Base-by-base conservation (phyloP, 2,797 vertebrate genomes). In the Epinephelus awoara region DNA sequence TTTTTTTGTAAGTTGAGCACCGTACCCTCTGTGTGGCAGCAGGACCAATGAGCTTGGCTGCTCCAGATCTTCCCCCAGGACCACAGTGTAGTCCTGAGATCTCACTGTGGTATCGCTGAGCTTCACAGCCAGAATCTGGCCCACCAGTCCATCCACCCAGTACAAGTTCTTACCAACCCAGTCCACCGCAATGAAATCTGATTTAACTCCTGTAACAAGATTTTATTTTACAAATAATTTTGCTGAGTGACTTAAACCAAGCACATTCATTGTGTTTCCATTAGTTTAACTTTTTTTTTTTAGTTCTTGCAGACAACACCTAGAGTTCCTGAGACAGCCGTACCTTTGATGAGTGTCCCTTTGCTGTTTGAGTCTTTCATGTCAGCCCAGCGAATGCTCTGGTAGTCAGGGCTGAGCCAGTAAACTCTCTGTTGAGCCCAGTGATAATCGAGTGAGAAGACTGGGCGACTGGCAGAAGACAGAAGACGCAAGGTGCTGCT, bases 91-190 rank as follows among this genome's bases (percentile, higher is more conserved):
- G 72, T 97, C 94, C 23, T 95, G 89, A 44, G 86, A 91, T 57
- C 88, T 95, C 61, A 93, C 89, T 58, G 94, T 93, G 62, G 59
- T 13, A 40, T 90, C 70, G 14, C 91, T 86, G 68, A 98, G 87
- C 15, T 81, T 93, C 74, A 95, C 94, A 2, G 96, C 97, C 84
- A 97, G 85, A 87, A 99, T 97, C 88, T 96, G 96, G 1, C 96
- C 96, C 54, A 95, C 94, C 17, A 87, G 85, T 2, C 96, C 96
- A 57, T 98, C 97, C 23, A 96, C 96, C 98, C 97, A 98, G 91
- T 99, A 99, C 64, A 99, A 92, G 90, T 98, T 98, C 59, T 95
- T 95, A 23, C 96, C 97, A 2, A 98, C 75, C 97, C 97, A 99
- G 90, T 98, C 97, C 67, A 98, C 92, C 0, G 95, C 97, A 21